Base-by-base conservation (phyloP, 2,797 vertebrate species). In the Clarias pachynema region DNA sequence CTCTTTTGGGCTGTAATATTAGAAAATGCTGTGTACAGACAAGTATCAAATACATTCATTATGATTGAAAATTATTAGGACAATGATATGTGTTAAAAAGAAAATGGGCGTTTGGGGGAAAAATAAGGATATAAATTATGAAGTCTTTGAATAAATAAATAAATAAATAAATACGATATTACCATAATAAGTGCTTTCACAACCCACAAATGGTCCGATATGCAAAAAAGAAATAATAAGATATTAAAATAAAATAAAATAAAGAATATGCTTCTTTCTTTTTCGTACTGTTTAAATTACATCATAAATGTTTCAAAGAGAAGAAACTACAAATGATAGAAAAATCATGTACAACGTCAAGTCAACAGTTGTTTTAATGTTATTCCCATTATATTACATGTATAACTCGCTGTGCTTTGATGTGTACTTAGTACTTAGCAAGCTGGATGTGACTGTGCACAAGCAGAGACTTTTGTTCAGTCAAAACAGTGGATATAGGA, bases 401-500 rank as follows among this genome's bases (percentile, higher is more conserved):
- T 37, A n/a, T 37, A 79, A 40, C 8, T 59, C 9, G 12, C 2
- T 63, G 57, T 44, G 77, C 37, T 79, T 79, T 9, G 14, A 79
- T 29, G 75, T 60, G 53, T 14, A 77, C 26, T 77, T 57, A 56
- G 26, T 56, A 75, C 74, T 60, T 79, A 62, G 12, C 5, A 37
- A 78, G 16, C 49, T 78, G 29, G 31, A 60, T 34, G 56, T 79
- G 77, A 40, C 22, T 62, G 10, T 20, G 22, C 37, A 68, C 57
- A 84, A 69, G 74, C 57, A 75, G 68, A 79, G 34, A 82, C 62
- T 68, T 80, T 62, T 60, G 34, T 31, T 87, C 70, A 82, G 73
- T 82, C 81, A 84, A 82, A 87, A 85, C 72, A 69, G 81, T 70
- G 73, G 34, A 82, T n/a, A 78, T 62, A 85, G 40, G 66, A 69